Percentiles rank a stretch among this genome's conserved stretches.
These are phyloP conservation scores for Saccostrea glomerata DNA, from an alignment of 1,140 invertebrate genomes.

Conservation along the genomic window DNA sequence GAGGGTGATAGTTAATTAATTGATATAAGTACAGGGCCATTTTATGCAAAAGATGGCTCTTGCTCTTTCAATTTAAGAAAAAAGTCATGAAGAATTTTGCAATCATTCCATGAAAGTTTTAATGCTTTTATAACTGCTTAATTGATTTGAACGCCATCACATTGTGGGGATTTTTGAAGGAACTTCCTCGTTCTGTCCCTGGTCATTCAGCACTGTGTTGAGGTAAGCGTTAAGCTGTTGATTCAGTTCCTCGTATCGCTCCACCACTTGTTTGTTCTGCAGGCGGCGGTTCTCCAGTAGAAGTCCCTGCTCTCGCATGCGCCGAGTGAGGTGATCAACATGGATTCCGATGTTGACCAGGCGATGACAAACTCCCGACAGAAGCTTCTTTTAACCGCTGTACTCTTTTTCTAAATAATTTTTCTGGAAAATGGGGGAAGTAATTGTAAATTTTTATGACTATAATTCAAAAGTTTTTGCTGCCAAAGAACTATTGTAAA, in stretches of 20 bases:
- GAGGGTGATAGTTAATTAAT: too few relatives aligned
- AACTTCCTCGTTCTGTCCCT: background rate
- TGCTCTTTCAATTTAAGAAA: too few relatives aligned
- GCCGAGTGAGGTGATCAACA: background rate
- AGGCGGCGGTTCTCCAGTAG: background rate
- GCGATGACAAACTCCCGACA: constrained; percentile 1
- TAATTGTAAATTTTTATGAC: background rate
- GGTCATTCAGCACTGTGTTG: background rate
- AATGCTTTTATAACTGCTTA: too few relatives aligned
- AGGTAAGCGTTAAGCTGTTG: constrained; percentile 2
- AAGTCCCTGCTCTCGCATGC: constrained; percentile 8
- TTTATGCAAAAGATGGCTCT: too few relatives aligned
- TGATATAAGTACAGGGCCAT: too few relatives aligned
- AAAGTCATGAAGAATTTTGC: too few relatives aligned
- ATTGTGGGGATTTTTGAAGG: background rate
- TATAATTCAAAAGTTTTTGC: too few relatives aligned
- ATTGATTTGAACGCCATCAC: background rate
- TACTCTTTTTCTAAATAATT: background rate
- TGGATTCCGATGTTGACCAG: constrained; percentile 10
- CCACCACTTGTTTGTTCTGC: background rate
- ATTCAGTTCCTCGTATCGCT: constrained; percentile 24
- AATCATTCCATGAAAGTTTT: too few relatives aligned
- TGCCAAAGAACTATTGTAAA: too few relatives aligned
- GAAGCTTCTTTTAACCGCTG: background rate
- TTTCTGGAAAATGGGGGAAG: background rate